These are phyloP conservation scores for Lynx canadensis DNA, from an alignment of 2,113 vertebrate species.

Conservation along the genomic window DNA sequence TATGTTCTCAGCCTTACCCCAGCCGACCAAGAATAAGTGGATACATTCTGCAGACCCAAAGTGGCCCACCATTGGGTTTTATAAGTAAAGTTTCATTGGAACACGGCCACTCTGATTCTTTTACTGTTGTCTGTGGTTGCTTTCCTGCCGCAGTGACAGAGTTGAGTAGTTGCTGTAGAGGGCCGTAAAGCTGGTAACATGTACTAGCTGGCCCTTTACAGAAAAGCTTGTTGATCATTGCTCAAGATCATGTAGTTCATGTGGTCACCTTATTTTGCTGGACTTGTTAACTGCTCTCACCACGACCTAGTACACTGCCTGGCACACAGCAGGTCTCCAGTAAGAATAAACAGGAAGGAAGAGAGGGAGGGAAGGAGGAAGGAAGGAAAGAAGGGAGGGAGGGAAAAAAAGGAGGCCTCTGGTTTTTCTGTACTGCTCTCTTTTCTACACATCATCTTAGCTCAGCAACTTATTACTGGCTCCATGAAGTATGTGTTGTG, in stretches of 20 bases:
- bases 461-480: rapidly evolving
- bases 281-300: background rate
- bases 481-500: rapidly evolving
- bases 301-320: background rate
- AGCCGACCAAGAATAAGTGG: background rate
- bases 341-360: background rate
- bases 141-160: background rate
- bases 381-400: background rate
- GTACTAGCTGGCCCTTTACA: background rate
- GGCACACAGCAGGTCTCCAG: background rate
- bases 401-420: background rate
- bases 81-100: background rate
- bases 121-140: rapidly evolving
- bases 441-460: background rate
- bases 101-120: background rate
- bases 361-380: background rate
- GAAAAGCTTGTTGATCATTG: background rate
- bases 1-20: background rate
- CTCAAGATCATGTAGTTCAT: background rate
- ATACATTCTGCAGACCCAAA: background rate
- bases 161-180: background rate
- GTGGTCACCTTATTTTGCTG: background rate
- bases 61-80: background rate
- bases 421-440: background rate
- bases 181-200: background rate